Base-by-base conservation (phyloP, 2,888 invertebrate genomes). In the Lucinisca nassula region DNA sequence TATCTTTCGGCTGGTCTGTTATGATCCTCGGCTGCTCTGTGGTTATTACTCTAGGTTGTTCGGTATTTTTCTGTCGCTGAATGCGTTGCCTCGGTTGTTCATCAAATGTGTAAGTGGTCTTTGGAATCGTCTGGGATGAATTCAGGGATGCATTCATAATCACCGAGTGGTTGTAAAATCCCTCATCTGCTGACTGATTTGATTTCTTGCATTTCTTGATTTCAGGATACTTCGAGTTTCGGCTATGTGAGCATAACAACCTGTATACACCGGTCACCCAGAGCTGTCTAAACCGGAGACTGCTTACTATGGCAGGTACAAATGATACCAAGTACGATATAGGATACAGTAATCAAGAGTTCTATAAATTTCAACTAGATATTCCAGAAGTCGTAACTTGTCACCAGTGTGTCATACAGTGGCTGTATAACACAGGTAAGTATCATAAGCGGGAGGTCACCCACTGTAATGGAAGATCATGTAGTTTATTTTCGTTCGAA, bases 221-320 rank as follows among this genome's bases (percentile, higher is more conserved):
- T 73, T 6, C 40, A 76, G 95, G 95, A 0, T 94, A 92, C 79
- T 93, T 95, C 79, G 95, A 95, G 78, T 95, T 94, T 85, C 88
- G 94, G 40, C 87, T 95, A 12, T 95, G 95, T 77, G 92, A 93
- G 2, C 90, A 92, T 40, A 93, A 92, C 78, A 85, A 93, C 73
- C 49, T 87, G 6, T 84, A 78, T 1, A 75, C 49, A 10, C 90
- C 92, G 30, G 93, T 92, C n/a, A 85, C 82, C 0, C 92, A 94
- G 82, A 85, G 85, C 1, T 94, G 94, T 80, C 61, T 94, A 35
- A 91, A 94, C 77, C 78, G 84, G 35, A 80, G 85, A 1, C 83
- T 94, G 2, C 82, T 90, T 27, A 79, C 76, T 6, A 38, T 92
- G 0, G 87, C 87, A 27, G 92, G 91, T 17, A 35, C 67, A 17